A percentile compares a stretch with the other conserved stretches of the same genome.
phyloP scores from a whole-genome alignment of 2,888 invertebrate species.

The Lycia hirtaria region DNA sequence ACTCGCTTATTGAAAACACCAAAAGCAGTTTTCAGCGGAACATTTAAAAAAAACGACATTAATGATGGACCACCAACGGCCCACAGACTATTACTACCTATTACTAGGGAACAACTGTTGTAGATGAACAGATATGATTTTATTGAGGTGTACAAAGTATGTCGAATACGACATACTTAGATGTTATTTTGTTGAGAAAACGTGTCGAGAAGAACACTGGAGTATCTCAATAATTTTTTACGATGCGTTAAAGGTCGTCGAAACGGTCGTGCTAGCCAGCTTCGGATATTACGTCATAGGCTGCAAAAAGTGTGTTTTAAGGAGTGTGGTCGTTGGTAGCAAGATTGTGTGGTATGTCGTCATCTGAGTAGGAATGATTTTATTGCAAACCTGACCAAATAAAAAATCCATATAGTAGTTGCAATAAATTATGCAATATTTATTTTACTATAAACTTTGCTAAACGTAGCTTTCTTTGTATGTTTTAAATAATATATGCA shows the following conservation, averaged over 20 bases:
- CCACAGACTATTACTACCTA: no score
- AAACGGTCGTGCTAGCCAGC: slow-evolving; percentile 4
- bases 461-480: no score
- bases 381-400: background rate
- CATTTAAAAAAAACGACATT: no score
- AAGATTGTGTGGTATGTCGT: background rate
- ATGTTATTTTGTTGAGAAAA: slow-evolving; percentile 1
- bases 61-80: no score
- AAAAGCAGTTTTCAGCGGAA: no score
- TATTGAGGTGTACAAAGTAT: background rate
- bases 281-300: slow-evolving; percentile 20
- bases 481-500: no score
- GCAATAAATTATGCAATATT: no score
- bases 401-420: no score
- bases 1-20: no score
- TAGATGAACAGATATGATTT: background rate
- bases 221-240: slow-evolving; percentile 20
- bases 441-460: no score
- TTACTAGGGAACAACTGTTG: no score
- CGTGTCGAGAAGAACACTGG: background rate
- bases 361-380: no score
- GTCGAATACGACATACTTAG: background rate
- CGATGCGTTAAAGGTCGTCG: slow-evolving; percentile 12
- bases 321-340: background rate
- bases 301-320: slow-evolving; percentile 22